These are phyloP conservation scores for Rattus norvegicus DNA, from an alignment of 2,113 vertebrate genomes.

Conservation along the genomic window GRCr8 NC_086035.1:18412501-18413000, in stretches of 20 bases:
- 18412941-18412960: background rate
- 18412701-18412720: background rate
- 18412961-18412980: background rate
- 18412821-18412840: background rate
- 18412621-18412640: too few relatives aligned
- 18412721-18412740: background rate
- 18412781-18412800: background rate
- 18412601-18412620: background rate
- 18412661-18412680: background rate
- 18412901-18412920: background rate
- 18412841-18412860: background rate
- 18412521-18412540: too few relatives aligned
- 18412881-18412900: background rate
- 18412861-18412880: background rate
- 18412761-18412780: background rate
- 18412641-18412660: too few relatives aligned
- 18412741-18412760: background rate
- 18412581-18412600: background rate
- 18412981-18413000: background rate
- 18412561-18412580: background rate
- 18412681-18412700: background rate
- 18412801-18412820: background rate
- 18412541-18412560: background rate
- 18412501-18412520: background rate
- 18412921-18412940: background rate